A percentile compares a stretch with the other conserved stretches of the same genome.
Evolutionary conservation across 2,113 vertebrate genomes (phyloP).

Genomic region (Eupsittula cactorum): DNA sequence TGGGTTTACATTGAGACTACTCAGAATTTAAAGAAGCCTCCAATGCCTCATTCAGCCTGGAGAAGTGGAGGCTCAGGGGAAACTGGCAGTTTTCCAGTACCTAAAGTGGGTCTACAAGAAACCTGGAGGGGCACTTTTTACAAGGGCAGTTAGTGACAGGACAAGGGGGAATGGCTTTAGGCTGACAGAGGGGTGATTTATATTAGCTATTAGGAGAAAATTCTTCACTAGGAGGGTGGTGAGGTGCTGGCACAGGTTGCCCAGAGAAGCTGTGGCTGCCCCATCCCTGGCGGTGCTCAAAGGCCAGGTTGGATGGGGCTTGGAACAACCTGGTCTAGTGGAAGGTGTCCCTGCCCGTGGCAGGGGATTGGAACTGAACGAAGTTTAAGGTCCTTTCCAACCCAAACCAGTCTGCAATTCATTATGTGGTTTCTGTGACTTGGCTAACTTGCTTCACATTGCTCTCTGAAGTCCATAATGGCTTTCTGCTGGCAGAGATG

Average conservation of each 20-base stretch:
- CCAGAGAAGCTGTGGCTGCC: neutral
- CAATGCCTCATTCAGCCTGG: neutral
- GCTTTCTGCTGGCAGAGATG: neutral
- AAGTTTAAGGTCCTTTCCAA: neutral
- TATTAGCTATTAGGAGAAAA: neutral
- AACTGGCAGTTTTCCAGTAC: neutral
- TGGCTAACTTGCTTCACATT: neutral
- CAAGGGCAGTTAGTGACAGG: neutral
- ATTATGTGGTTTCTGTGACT: neutral
- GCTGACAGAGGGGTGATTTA: neutral
- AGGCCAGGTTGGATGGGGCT: no score
- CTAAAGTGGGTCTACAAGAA: neutral
- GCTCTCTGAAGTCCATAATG: no score
- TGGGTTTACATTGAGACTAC: fast-evolving
- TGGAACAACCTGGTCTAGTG: neutral
- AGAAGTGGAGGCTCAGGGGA: neutral
- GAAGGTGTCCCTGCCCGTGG: neutral
- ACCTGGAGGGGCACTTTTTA: neutral
- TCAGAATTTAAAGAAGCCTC: neutral
- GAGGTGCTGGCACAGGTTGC: neutral
- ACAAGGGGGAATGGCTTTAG: neutral
- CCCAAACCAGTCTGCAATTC: neutral
- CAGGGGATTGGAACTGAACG: neutral
- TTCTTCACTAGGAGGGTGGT: neutral
- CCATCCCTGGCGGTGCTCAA: no score